These are phyloP conservation scores for Hycleus cichorii DNA, from an alignment of 1,140 invertebrate genomes.

Conservation along the genomic window DNA sequence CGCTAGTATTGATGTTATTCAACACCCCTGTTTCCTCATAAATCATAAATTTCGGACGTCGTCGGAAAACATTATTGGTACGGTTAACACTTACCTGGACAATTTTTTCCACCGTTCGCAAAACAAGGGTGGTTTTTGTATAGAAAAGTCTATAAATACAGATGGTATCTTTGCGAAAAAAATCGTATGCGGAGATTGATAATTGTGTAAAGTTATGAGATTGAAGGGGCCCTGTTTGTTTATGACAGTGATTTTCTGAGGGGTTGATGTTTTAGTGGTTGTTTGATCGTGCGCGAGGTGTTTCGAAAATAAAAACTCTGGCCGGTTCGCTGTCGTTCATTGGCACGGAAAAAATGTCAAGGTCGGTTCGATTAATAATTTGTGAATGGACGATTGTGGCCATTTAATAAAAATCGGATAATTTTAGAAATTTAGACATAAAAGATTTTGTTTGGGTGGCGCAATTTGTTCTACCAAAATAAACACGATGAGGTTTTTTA, in stretches of 20 bases:
- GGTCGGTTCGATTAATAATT: conserved; percentile 39
- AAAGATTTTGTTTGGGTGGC: conserved; percentile 1
- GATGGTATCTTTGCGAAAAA: conserved; percentile 3
- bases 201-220: conserved; percentile 8
- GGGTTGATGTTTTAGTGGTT: neutral
- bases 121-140: neutral
- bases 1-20: too few species aligned
- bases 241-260: too few species aligned
- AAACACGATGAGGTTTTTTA: too few species aligned
- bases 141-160: too few species aligned
- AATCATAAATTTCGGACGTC: conserved; percentile 33
- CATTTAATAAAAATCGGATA: too few species aligned
- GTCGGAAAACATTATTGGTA: conserved; percentile 32
- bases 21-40: conserved; percentile 12
- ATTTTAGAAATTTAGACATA: conserved; percentile 4
- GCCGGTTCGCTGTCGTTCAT: conserved; percentile 3
- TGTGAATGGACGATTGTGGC: conserved; percentile 32
- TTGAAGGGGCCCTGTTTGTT: neutral
- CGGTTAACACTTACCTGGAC: conserved; percentile 28
- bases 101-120: neutral
- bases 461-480: too few species aligned
- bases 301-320: conserved; percentile 19
- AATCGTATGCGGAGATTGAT: conserved; percentile 2
- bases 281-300: conserved; percentile 11
- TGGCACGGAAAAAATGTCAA: conserved; percentile 35